Base-by-base conservation (phyloP, 2,888 invertebrate genomes). In the Eupelmus urozonus region DNA sequence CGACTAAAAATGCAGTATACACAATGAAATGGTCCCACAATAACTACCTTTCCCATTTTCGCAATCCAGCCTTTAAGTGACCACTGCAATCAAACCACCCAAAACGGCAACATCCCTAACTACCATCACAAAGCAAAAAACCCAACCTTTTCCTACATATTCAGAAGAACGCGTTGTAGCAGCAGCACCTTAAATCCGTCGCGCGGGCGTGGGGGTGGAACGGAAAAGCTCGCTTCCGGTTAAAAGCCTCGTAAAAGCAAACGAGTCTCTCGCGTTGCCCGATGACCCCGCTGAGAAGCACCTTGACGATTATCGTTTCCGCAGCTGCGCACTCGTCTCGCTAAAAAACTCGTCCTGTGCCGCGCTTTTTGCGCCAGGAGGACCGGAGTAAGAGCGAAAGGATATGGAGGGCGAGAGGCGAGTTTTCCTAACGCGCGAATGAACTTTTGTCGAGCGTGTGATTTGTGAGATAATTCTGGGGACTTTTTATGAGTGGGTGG, bases 251-350 rank as follows among this genome's bases (percentile, higher is more conserved):
- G 62, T 62, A 55, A 76, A 69, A 69, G 42, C 40, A 16, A 76
- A 62, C 69, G 45, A 67, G n/a, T 29, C 55, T 69, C 29, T 55
- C n/a, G 20, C 25, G 7, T 25, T 25, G 60, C 40, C 11, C 40
- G 45, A 49, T 40, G 53, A 59, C 49, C 25, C 29, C 2, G 45
- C 13, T 45, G 66, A 20, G 62, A 42, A 62, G 60, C 62, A 18
- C 62, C 69, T 62, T 51, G 62, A 60, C 62, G 69, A 69, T 69
- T 51, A 76, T 69, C 75, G 69, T 62, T 55, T n/a, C 51, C 42
- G 40, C 62, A 29, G 53, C 67, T 45, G 62, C 55, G 60, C 25
- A 23, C 51, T 16, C 60, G 40, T 18, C 49, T 23, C 2, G 4
- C 45, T 45, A 9, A 3, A 34, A 34, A 9, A 34, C 34, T 34